Evolutionary conservation across 2,888 invertebrate genomes (phyloP).

Genomic region (Elysia crispata): DNA sequence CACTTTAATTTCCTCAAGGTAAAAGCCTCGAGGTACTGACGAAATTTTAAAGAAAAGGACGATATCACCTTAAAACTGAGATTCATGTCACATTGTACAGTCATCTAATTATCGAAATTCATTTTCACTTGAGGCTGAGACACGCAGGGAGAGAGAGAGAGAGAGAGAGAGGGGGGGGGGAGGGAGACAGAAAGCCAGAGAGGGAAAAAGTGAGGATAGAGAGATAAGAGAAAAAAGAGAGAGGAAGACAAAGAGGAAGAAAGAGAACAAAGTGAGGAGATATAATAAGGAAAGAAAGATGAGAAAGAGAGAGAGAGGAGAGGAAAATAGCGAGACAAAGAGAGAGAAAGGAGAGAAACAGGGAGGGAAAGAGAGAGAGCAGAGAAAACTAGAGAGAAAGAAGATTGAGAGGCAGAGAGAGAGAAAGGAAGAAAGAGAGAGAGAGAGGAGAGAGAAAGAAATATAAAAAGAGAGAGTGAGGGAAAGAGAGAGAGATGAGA

Average conservation of each 20-base stretch:
- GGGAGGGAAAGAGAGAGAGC: neutral
- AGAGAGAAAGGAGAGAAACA: neutral
- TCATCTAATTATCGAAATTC: too few species aligned
- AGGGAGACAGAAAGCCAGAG: neutral
- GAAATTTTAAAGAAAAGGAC: too few species aligned
- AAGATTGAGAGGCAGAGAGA: neutral
- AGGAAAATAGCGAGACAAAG: neutral
- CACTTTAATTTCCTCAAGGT: too few species aligned
- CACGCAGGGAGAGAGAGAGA: slow-evolving; percentile 6
- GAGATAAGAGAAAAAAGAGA: neutral
- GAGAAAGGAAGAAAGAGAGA: neutral
- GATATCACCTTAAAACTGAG: too few species aligned
- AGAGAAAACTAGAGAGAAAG: neutral
- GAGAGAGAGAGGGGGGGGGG: neutral
- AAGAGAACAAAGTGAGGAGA: slow-evolving; percentile 12
- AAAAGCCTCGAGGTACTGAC: too few species aligned
- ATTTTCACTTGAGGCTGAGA: too few species aligned
- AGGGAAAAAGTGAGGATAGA: neutral
- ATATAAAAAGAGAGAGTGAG: neutral
- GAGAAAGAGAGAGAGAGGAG: slow-evolving; percentile 6
- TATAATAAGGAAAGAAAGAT: slow-evolving; percentile 5
- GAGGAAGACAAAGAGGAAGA: neutral
- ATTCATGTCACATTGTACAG: too few species aligned
- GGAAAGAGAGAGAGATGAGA: neutral
- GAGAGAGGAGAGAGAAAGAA: neutral